Percentiles rank a stretch among this genome's conserved stretches.
Conservation (phyloP, 2,797 vertebrate species). For the Lithobates pipiens region DNA sequence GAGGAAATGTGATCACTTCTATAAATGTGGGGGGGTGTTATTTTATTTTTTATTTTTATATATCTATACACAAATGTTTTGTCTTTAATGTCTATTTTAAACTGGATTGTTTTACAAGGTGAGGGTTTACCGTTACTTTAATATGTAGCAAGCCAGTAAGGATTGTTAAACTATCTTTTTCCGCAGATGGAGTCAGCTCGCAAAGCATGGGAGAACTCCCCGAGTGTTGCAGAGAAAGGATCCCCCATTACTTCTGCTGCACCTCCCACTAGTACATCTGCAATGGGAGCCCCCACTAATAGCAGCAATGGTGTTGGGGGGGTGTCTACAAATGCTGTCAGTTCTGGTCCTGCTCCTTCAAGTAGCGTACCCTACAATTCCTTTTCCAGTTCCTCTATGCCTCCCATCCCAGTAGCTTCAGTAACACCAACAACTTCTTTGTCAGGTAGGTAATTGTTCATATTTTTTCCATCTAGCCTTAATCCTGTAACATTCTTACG, state of each 20-base stretch:
- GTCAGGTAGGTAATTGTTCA: constrained; percentile 79
- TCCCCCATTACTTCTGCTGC: constrained; percentile 91
- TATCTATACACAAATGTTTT: no score
- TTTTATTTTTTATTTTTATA: no score
- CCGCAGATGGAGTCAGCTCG: constrained; percentile 96
- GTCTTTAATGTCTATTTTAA: no score
- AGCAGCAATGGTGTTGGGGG: constrained; percentile 63
- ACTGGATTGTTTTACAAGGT: no score
- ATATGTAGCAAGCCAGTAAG: background rate
- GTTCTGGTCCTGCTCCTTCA: constrained; percentile 71
- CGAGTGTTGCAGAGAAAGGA: constrained; percentile 90
- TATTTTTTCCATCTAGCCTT: background rate
- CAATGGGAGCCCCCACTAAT: constrained; percentile 40
- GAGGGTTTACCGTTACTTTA: no score
- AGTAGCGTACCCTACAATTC: constrained; percentile 87
- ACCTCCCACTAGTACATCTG: constrained; percentile 81
- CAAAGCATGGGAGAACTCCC: constrained; percentile 99
- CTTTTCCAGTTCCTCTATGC: constrained; percentile 93
- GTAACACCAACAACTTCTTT: constrained; percentile 95
- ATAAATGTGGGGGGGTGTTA: no score
- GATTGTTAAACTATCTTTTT: constrained; percentile 39
- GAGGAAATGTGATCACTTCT: no score
- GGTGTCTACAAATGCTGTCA: constrained; percentile 60
- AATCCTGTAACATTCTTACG: background rate
- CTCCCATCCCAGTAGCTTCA: constrained; percentile 95